A percentile compares a stretch with the other conserved stretches of the same genome.
Conservation (phyloP, 2,113 vertebrate genomes). For the Sterrhoptilus dennistouni region DNA sequence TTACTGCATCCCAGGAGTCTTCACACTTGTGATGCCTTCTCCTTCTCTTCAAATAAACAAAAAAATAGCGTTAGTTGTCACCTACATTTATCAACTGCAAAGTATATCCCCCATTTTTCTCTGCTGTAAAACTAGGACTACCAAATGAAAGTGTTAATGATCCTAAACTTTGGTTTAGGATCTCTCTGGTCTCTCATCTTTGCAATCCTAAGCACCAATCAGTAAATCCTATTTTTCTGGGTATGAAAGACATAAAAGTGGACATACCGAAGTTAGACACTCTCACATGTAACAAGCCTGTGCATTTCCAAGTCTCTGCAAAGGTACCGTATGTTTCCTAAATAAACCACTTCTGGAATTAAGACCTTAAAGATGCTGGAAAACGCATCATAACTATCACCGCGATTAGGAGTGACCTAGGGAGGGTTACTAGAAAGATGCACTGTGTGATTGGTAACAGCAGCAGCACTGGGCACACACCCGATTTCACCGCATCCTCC, state of each 20-base stretch:
- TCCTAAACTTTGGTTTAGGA: not conserved
- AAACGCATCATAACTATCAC: fast-evolving
- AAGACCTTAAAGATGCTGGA: not conserved
- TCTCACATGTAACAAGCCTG: not conserved
- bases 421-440: not conserved
- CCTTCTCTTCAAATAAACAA: not conserved
- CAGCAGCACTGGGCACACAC: not conserved
- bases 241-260: not conserved
- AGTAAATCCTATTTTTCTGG: not conserved
- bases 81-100: not conserved
- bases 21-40: not conserved
- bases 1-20: not conserved
- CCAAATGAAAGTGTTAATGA: not conserved
- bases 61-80: not conserved
- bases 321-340: not conserved
- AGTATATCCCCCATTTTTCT: not conserved
- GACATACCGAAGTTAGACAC: not conserved
- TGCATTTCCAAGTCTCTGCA: not conserved
- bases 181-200: not conserved
- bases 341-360: not conserved
- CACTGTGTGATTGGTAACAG: fast-evolving
- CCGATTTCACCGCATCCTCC: not conserved
- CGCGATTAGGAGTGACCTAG: not conserved
- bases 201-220: not conserved
- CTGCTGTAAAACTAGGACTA: not conserved